Conservation (phyloP, 2,797 vertebrate genomes). For the Knipowitschia caucasica region DNA sequence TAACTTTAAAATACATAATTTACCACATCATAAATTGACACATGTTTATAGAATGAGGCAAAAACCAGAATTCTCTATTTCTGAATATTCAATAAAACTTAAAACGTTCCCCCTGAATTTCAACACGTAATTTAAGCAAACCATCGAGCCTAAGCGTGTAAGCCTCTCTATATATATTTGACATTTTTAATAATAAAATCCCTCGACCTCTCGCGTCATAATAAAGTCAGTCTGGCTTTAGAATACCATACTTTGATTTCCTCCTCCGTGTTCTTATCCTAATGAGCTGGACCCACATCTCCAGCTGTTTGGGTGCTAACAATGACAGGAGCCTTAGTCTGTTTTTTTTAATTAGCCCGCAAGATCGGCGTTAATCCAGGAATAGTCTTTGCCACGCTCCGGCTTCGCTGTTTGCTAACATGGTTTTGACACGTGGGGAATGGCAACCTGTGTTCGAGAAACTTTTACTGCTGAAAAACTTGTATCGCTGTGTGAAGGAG, state of each 20-base stretch:
- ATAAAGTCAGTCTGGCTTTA: constrained; percentile 9
- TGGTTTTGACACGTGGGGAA: constrained; percentile 20
- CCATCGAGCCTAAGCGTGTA: too few species aligned
- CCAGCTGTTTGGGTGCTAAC: constrained; percentile 28
- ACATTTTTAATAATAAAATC: neutral
- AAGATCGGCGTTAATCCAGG: constrained; percentile 20
- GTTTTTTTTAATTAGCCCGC: constrained; percentile 53
- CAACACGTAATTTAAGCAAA: too few species aligned
- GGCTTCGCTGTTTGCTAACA: constrained; percentile 39
- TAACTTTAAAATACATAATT: too few species aligned
- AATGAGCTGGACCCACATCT: constrained; percentile 44
- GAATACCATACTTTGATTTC: constrained; percentile 49
- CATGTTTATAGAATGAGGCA: too few species aligned
- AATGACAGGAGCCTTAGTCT: constrained; percentile 22
- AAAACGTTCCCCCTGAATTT: too few species aligned
- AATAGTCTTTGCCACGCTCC: constrained; percentile 27
- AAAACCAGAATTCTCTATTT: too few species aligned
- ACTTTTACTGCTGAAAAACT: neutral
- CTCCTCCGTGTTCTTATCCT: constrained; percentile 28
- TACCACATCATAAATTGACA: too few species aligned
- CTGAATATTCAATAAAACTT: too few species aligned
- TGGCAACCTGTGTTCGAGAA: constrained; percentile 13
- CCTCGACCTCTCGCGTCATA: neutral
- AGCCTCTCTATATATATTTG: too few species aligned
- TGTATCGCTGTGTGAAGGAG: too few species aligned